Evolutionary conservation across 2,888 invertebrate species (phyloP).

Genomic region (Dolichopus griseipennis): DNA sequence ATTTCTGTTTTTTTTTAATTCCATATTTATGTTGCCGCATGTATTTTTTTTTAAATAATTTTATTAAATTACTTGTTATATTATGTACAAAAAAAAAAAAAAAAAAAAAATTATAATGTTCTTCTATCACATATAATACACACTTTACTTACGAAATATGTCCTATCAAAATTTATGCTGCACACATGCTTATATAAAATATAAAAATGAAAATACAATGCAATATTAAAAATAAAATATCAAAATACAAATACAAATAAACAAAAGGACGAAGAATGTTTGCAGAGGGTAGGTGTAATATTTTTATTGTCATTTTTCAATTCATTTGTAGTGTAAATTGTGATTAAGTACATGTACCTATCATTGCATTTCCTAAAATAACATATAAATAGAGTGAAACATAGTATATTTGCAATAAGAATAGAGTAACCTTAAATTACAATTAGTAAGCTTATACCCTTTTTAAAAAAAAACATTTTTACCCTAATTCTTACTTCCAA

Average conservation of each 20-base stretch:
- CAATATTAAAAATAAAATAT: neutral
- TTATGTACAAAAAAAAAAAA: neutral
- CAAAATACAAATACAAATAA: slow-evolving; percentile 28
- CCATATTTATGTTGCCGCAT: slow-evolving; percentile 9
- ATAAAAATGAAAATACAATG: too few species aligned
- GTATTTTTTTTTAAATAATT: slow-evolving; percentile 10
- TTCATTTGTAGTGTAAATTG: neutral
- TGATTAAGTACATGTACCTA: neutral
- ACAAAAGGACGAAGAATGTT: slow-evolving; percentile 59
- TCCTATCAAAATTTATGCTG: neutral
- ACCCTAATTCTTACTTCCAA: too few species aligned
- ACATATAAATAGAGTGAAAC: too few species aligned
- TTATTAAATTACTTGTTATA: slow-evolving; percentile 12
- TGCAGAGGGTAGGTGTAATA: slow-evolving; percentile 58
- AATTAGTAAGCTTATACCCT: too few species aligned
- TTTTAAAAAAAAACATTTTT: too few species aligned
- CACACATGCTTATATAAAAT: neutral
- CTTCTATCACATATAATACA: neutral
- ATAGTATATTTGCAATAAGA: too few species aligned
- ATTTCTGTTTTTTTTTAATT: neutral
- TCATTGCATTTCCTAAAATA: too few species aligned
- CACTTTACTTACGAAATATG: neutral
- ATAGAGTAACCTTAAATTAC: too few species aligned
- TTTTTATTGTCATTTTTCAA: too few species aligned
- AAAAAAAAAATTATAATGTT: neutral